Evolutionary conservation across 2,797 vertebrate species (phyloP), one percentile per base, ranked within the genome.

Genomic region (Micropoecilia bifurca): DNA sequence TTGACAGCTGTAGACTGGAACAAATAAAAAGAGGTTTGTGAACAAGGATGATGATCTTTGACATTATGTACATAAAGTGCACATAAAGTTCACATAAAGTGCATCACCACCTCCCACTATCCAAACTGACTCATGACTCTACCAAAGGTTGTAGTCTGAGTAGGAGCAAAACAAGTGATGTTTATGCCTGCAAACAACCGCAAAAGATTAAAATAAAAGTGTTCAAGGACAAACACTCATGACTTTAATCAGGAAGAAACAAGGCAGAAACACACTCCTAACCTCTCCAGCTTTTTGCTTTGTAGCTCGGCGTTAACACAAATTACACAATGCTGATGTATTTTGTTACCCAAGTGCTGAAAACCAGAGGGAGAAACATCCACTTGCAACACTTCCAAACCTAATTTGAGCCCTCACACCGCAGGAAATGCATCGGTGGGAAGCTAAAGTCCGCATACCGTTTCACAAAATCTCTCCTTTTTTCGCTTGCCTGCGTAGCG

Each of bases 381-480:
- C 63, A 55, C 1, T 36, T 0, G 75, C 57, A 73, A 69, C 74
- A 41, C 83, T 88, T 84, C 81, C 47, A 30, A 77, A 79, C 73
- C 80, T 79, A 84, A 85, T 80, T 89, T 84, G 72, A 75, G 73
- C 69, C 73, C 82, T 43, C 46, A 73, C 85, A 80, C 45, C 36
- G 74, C 39, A 82, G 82, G 50, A 81, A 76, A 75, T 39, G 33
- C 76, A 81, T 71, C 74, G 71, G 76, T 78, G 83, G 73, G 85
- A 77, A 86, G 55, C 45, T 43, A 80, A 79, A 77, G 14, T 69
- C 43, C 20, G 0, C 72, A 39, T 83, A 83, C 25, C 75, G 71
- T 78, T 89, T 91, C 53, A 88, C 30, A 91, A 77, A 88, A 88
- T 88, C 87, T 91, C 88, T 88, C 85, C 69, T 82, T 89, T 10